phyloP scores from a whole-genome alignment of 92 coral and sea anemone species.

The Heliopora coerulea region DNA sequence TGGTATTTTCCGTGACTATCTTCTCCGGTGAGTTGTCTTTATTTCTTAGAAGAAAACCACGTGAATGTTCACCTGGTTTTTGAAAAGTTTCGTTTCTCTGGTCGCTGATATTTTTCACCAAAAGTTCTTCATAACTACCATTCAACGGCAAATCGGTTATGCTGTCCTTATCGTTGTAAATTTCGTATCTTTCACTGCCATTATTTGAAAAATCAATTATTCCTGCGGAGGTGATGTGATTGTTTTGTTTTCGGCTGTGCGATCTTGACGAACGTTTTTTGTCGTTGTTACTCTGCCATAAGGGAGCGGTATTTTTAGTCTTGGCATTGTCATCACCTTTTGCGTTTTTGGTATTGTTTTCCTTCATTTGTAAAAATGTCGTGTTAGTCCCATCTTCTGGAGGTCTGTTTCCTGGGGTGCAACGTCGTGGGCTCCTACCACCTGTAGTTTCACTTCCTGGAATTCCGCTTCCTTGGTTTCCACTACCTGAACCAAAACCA shows the following conservation, averaged over 20 bases:
- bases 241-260: too few species aligned
- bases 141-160: neutral
- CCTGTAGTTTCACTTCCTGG: neutral
- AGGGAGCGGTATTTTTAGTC: too few species aligned
- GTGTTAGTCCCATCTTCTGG: neutral
- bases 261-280: too few species aligned
- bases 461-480: neutral
- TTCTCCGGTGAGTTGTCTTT: neutral
- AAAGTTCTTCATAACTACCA: neutral
- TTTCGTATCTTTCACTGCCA: neutral
- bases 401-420: neutral
- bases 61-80: neutral
- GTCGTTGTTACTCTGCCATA: too few species aligned
- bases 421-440: neutral
- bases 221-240: too few species aligned
- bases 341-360: too few species aligned
- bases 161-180: neutral
- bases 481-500: neutral
- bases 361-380: too few species aligned
- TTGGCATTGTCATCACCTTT: neutral
- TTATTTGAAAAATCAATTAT: neutral
- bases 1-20: neutral
- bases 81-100: neutral
- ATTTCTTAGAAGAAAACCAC: neutral
- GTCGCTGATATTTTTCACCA: neutral